These are phyloP conservation scores for Larimichthys crocea DNA, from an alignment of 2,113 vertebrate genomes.

Conservation along the genomic window DNA sequence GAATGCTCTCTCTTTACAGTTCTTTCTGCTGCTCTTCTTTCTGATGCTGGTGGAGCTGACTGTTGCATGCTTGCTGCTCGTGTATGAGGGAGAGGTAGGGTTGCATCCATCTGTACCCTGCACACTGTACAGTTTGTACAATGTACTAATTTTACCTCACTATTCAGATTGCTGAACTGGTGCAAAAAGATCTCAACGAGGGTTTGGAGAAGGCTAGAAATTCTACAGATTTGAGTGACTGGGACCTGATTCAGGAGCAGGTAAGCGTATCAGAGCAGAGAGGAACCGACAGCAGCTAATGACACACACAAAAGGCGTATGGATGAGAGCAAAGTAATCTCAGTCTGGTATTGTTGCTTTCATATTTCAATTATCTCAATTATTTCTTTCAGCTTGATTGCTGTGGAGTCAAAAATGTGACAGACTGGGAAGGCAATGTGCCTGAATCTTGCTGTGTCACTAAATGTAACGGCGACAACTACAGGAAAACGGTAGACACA, in stretches of 20 bases:
- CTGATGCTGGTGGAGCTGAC: conserved; percentile 88
- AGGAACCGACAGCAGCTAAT: neutral
- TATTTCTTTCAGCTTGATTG: conserved; percentile 69
- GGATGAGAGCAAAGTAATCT: neutral
- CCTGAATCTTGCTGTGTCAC: conserved; percentile 35
- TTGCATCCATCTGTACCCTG: neutral
- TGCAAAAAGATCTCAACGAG: neutral
- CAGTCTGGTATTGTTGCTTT: neutral
- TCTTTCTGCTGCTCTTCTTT: conserved; percentile 88
- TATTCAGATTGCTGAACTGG: conserved; percentile 27
- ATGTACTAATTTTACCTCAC: neutral
- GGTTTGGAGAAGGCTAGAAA: conserved; percentile 47
- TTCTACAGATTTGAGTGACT: conserved; percentile 37
- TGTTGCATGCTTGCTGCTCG: conserved; percentile 85
- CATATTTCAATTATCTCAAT: no score
- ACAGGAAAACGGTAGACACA: conserved; percentile 37
- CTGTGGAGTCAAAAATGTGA: conserved; percentile 66
- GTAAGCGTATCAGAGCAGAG: conserved; percentile 61
- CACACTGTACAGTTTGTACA: neutral
- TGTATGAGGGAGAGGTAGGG: conserved; percentile 82
- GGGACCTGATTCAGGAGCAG: conserved; percentile 64
- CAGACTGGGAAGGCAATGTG: conserved; percentile 57
- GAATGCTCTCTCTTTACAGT: conserved; percentile 73
- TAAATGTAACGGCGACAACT: rapidly evolving
- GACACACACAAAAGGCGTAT: neutral